These are phyloP conservation scores for Eptatretus atami DNA, from an alignment of 2,797 vertebrate species.

Conservation along the genomic window DNA sequence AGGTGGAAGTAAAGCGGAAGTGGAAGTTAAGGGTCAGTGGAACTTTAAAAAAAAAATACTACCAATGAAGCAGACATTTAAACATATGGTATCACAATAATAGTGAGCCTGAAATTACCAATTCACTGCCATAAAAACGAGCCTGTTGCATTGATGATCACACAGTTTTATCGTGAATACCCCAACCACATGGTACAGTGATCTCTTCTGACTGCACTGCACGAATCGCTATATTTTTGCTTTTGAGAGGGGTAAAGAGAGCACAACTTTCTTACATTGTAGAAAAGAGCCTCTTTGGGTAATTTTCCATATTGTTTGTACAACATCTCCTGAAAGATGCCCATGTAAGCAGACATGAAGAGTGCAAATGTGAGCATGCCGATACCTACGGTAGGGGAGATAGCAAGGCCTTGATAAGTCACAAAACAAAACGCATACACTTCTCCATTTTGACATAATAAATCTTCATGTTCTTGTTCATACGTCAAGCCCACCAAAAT, in stretches of 20 bases:
- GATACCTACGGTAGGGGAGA: constrained; percentile 25
- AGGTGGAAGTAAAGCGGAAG: no score
- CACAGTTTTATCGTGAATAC: neutral
- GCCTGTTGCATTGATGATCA: neutral
- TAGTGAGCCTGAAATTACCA: no score
- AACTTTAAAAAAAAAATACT: neutral
- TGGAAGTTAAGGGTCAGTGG: neutral
- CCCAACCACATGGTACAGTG: neutral
- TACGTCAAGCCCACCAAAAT: no score
- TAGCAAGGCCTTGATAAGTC: neutral
- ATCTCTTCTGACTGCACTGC: no score
- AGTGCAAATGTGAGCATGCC: constrained; percentile 63
- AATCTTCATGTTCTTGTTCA: no score
- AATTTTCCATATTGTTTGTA: constrained; percentile 62
- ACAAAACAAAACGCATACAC: no score
- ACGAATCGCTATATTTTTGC: no score
- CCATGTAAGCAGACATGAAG: constrained; percentile 85
- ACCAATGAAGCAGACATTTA: neutral
- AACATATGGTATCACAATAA: neutral
- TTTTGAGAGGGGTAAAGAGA: no score
- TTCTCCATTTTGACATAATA: no score
- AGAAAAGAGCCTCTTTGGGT: constrained; percentile 71
- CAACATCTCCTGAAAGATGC: constrained; percentile 71
- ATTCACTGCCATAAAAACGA: no score
- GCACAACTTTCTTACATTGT: constrained; percentile 31